Evolutionary conservation across 30 jellyfish, hydroid and myxozoan genomes (phyloP).

Genomic region (Aurelia sp.): DNA sequence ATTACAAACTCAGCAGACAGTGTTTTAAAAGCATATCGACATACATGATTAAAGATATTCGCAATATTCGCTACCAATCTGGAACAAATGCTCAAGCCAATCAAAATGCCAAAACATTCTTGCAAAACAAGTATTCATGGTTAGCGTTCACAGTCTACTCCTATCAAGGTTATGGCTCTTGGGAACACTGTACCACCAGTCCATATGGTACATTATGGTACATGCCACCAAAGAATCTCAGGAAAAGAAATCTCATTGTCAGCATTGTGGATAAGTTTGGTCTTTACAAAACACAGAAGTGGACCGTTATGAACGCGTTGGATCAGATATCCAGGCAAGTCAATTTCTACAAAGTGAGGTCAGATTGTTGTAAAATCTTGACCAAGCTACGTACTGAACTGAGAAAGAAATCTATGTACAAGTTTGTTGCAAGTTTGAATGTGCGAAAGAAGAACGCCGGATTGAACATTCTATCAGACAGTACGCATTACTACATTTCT

Average conservation of each 20-base stretch:
- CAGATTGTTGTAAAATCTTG: conserved; percentile 8
- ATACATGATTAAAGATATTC: not conserved
- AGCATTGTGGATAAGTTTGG: conserved; percentile 9
- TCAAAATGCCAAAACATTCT: no score
- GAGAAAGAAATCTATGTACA: conserved; percentile 20
- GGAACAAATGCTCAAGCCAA: no score
- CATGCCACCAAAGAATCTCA: conserved; percentile 1
- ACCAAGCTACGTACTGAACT: not conserved
- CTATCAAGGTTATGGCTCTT: no score
- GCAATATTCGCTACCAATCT: no score
- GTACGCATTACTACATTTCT: not conserved
- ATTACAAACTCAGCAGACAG: not conserved
- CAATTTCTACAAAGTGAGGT: not conserved
- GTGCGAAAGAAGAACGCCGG: not conserved
- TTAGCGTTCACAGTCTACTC: no score
- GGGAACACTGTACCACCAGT: no score
- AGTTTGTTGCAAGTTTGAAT: conserved; percentile 11
- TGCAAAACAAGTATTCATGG: no score
- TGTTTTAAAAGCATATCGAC: conserved; percentile 8
- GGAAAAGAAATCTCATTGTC: conserved; percentile 4
- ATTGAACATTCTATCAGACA: not conserved
- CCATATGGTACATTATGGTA: not conserved
- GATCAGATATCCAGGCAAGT: not conserved
- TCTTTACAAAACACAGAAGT: not conserved
- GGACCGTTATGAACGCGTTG: not conserved